Conservation (phyloP, 2,888 invertebrate genomes). For the Monoplex corrugatus region DNA sequence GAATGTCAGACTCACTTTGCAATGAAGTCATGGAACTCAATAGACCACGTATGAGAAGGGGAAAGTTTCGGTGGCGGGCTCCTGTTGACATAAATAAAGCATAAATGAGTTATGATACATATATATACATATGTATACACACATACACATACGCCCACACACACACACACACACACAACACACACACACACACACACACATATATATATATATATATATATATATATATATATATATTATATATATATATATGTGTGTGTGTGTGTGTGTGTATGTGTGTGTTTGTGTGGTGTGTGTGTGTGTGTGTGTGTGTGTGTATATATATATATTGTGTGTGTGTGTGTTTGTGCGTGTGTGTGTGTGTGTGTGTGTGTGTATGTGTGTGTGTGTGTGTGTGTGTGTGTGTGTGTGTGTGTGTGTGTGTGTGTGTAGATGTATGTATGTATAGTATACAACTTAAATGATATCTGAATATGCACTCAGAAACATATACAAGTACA, state of each 20-base stretch:
- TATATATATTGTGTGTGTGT: too few relatives aligned
- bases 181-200: background rate
- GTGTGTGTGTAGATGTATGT: too few relatives aligned
- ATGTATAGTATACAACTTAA: too few relatives aligned
- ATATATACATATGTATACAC: background rate
- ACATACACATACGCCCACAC: background rate
- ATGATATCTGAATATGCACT: too few relatives aligned
- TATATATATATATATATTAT: background rate
- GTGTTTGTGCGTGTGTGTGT: too few relatives aligned
- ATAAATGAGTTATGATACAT: background rate
- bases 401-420: too few relatives aligned
- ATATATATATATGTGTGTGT: background rate
- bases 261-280: background rate
- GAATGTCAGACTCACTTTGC: conserved; percentile 70
- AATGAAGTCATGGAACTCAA: conserved; percentile 91
- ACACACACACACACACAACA: background rate
- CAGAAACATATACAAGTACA: too few relatives aligned
- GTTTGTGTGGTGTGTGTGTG: background rate
- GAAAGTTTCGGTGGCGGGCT: conserved; percentile 94
- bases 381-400: too few relatives aligned
- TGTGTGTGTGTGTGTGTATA: background rate
- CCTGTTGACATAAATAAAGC: conserved; percentile 80
- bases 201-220: background rate
- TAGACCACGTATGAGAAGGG: conserved; percentile 91
- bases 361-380: too few relatives aligned